These are phyloP conservation scores for Sylvia borin DNA, from an alignment of 2,797 vertebrate genomes.

Conservation along the genomic window DNA sequence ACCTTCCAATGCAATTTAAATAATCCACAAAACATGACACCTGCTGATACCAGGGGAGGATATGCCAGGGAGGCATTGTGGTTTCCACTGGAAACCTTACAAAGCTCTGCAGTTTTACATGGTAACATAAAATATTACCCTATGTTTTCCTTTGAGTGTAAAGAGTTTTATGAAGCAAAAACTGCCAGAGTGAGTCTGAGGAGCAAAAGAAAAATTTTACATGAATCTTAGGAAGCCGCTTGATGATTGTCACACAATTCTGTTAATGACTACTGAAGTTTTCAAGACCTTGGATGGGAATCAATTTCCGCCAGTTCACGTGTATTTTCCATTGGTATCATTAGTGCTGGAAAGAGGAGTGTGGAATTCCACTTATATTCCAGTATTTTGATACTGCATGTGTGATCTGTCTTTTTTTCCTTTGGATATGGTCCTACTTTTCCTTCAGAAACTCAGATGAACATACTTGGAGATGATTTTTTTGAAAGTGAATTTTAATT, in stretches of 20 bases:
- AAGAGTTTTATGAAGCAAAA: slow-evolving; percentile 5
- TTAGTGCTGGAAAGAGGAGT: not conserved
- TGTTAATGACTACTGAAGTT: not conserved
- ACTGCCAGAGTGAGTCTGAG: not conserved
- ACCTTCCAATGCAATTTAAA: slow-evolving; percentile 1
- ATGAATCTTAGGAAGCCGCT: not conserved
- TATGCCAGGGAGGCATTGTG: not conserved
- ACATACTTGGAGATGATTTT: not conserved
- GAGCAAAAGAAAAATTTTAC: not conserved
- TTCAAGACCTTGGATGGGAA: not conserved
- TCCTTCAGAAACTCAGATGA: not conserved
- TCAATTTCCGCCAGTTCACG: rapidly evolving
- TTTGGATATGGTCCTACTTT: not conserved
- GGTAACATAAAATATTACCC: slow-evolving; percentile 24
- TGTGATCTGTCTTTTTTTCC: not conserved
- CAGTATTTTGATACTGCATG: rapidly evolving
- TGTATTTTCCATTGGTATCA: not conserved
- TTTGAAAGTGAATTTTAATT: not conserved
- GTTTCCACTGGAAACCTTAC: slow-evolving; percentile 36
- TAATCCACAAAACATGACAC: slow-evolving; percentile 27
- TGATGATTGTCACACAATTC: not conserved
- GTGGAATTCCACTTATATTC: not conserved
- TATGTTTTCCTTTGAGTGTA: not conserved
- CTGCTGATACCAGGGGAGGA: slow-evolving; percentile 43
- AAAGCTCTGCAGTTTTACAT: slow-evolving; percentile 13